Evolutionary conservation across 2,888 invertebrate species (phyloP).

Genomic region (Agriopis aurantiaria): DNA sequence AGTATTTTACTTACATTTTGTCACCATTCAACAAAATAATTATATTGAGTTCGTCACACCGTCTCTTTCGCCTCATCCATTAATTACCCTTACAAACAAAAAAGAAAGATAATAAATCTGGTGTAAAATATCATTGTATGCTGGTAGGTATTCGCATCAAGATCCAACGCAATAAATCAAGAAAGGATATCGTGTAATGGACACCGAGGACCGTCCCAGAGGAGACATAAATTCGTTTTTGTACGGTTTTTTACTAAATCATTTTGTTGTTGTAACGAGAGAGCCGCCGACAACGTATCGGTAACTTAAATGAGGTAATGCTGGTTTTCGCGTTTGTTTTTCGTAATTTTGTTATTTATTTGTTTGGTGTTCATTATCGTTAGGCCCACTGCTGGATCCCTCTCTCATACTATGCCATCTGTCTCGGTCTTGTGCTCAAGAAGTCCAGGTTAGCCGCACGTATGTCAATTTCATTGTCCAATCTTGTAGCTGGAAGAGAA

Average conservation of each 20-base stretch:
- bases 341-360: background rate
- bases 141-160: constrained; percentile 47
- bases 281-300: constrained; percentile 51
- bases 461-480: no score
- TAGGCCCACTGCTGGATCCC: no score
- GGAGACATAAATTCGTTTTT: constrained; percentile 81
- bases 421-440: no score
- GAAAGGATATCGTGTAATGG: constrained; percentile 81
- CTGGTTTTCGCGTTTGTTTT: constrained; percentile 18
- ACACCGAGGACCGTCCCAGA: constrained; percentile 75
- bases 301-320: constrained; percentile 61
- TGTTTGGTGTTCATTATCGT: background rate
- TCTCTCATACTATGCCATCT: no score
- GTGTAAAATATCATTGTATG: constrained; percentile 19
- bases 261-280: constrained; percentile 68
- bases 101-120: constrained; percentile 18
- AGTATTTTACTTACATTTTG: background rate
- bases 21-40: background rate
- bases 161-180: constrained; percentile 81
- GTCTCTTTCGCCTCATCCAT: background rate
- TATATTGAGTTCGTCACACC: background rate
- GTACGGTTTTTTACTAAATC: constrained; percentile 77
- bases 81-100: constrained; percentile 13
- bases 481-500: no score
- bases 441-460: no score